Percentiles rank a stretch among this genome's conserved stretches.
Conservation (phyloP, 92 coral and sea anemone genomes). For the Pocillopora grandis region DNA sequence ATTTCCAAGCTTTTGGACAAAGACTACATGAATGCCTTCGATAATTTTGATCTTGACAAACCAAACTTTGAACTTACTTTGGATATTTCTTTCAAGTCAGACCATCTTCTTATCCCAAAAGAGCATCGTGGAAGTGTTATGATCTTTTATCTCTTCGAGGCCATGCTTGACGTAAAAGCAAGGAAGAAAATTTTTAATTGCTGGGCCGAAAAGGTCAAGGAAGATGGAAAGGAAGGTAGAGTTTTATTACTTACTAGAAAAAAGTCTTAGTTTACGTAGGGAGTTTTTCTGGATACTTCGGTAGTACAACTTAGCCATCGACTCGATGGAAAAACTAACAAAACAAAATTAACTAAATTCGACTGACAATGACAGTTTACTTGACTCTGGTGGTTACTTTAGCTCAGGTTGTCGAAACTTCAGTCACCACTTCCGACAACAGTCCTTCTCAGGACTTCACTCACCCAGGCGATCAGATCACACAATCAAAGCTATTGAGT, state of each 20-base stretch:
- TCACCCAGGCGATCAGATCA: no score
- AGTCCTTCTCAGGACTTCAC: no score
- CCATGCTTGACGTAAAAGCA: conserved; percentile 35
- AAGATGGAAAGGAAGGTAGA: conserved; percentile 40
- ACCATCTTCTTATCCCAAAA: conserved; percentile 28
- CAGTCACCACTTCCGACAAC: no score
- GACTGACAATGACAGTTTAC: no score
- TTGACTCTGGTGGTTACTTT: no score
- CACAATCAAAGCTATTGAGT: no score
- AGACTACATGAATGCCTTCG: conserved; percentile 47
- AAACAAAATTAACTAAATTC: no score
- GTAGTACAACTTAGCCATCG: no score
- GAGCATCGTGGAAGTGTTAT: conserved; percentile 12
- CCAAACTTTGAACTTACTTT: conserved; percentile 61
- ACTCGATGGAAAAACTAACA: no score
- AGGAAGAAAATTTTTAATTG: conserved; percentile 35
- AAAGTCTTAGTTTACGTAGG: background rate
- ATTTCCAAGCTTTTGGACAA: conserved; percentile 43
- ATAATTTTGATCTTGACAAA: conserved; percentile 48
- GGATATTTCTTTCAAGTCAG: conserved; percentile 45
- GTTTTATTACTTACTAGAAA: background rate
- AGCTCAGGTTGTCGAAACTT: no score
- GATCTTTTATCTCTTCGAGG: conserved; percentile 45
- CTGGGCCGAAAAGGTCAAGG: conserved; percentile 49
- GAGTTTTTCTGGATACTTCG: background rate